Conservation (phyloP, 2,888 invertebrate genomes). For the Drosophila recens region DNA sequence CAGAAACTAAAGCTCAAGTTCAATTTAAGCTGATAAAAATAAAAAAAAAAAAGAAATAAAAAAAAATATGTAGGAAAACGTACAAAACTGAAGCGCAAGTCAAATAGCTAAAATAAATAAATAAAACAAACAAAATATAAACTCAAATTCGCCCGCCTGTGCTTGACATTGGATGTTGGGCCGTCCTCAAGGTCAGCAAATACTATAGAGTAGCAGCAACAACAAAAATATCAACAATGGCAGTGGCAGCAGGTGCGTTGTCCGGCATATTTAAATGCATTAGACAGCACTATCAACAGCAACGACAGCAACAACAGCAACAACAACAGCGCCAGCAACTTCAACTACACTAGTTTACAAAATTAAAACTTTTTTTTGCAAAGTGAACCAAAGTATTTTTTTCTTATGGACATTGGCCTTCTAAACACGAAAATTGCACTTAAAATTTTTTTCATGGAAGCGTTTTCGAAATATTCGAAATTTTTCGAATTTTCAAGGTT, state of each 20-base stretch:
- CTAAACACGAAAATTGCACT: too few relatives aligned
- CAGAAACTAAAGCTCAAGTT: conserved; percentile 11
- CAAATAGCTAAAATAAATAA: conserved; percentile 34
- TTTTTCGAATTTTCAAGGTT: too few relatives aligned
- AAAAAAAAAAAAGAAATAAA: too few relatives aligned
- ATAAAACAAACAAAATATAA: conserved; percentile 13
- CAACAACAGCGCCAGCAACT: too few relatives aligned
- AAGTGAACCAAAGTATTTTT: too few relatives aligned
- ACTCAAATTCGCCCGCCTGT: conserved; percentile 22
- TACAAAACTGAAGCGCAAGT: conserved; percentile 22
- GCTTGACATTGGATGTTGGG: conserved; percentile 51
- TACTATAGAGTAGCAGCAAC: conserved; percentile 1
- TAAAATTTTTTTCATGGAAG: too few relatives aligned
- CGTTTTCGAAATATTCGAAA: too few relatives aligned
- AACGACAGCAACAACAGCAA: conserved; percentile 1
- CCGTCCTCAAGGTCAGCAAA: conserved; percentile 48
- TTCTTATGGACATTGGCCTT: too few relatives aligned
- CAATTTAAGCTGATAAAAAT: background rate
- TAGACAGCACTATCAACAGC: conserved; percentile 32
- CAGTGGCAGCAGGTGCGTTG: conserved; percentile 38
- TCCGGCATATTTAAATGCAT: conserved; percentile 48
- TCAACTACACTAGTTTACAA: too few relatives aligned
- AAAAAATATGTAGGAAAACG: conserved; percentile 5
- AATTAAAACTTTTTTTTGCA: too few relatives aligned
- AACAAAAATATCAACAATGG: conserved; percentile 1